Evolutionary conservation across 64 coral and sea anemone species (phyloP), one percentile per base, ranked within the genome.

Genomic region (Stichodactyla helianthus): DNA sequence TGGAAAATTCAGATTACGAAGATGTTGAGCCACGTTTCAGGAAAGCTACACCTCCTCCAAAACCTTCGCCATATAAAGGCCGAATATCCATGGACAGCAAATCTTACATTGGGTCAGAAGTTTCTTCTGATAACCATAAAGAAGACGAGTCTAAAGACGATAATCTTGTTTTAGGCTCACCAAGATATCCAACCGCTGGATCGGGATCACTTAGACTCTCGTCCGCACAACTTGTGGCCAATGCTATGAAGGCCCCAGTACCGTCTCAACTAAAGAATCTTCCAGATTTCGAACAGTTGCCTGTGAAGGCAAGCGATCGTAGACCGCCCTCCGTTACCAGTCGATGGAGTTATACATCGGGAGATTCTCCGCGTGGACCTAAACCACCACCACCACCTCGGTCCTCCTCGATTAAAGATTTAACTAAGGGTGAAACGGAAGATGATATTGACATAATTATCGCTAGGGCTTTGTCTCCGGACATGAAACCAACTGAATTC

Each of bases 311-410:
- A 26, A 50, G 28, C 13, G 31, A 10, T 8, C 12, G 6, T 59
- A 17, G 35, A 57, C 51, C 82, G 44, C 53, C 82, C 9, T 25
- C 44, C 22, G 62, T 74, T 31, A 74, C 10, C 18, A 51, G 50
- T 84, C 83, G 6, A 54, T 35, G 13, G 14, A 84, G 83, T 18
- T 20, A 53, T 54, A 82, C 51, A 52, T 53, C 79, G 50, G 6
- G 13, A 16, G 58, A 79, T 4, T 65, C 23, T 7, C 53, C 55
- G 0, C 28, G 65, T 11, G 31, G 64, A n/a, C 58, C 52, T 25
- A 85, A 62, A 82, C 85, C 84, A 71, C 85, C 84, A 26, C 90
- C 90, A 26, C 90, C 90, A 12, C 90, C 90, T 68, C 77, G 84
- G 19, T 25, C 80, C 9, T 56, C 90, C 9, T 92, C 85, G 6